Conservation (phyloP, 2,888 invertebrate species). For the Reticulitermes lucifugus region DNA sequence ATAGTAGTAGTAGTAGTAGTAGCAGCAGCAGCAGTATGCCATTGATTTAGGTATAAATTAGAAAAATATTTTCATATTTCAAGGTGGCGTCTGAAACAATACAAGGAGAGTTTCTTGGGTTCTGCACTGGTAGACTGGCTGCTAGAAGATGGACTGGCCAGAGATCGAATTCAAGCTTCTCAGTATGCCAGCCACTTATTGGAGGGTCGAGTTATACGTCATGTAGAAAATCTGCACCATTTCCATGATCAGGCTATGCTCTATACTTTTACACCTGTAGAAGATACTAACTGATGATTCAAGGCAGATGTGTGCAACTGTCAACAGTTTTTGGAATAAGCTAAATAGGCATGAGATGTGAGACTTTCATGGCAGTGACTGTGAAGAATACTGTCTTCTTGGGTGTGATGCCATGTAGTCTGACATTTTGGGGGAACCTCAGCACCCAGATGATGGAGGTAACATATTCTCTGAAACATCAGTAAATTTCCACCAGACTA, state of each 20-base stretch:
- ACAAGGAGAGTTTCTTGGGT: slow-evolving; percentile 86
- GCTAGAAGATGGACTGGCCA: slow-evolving; percentile 81
- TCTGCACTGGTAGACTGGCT: slow-evolving; percentile 89
- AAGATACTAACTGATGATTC: not conserved
- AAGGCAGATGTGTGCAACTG: not conserved
- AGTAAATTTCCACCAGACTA: too few species aligned
- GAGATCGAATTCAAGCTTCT: slow-evolving; percentile 82
- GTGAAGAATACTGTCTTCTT: too few species aligned
- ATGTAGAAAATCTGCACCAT: slow-evolving; percentile 85
- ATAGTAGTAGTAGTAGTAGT: too few species aligned
- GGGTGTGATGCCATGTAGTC: too few species aligned
- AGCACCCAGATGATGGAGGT: too few species aligned
- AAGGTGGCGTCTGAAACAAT: slow-evolving; percentile 84
- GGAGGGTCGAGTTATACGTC: slow-evolving; percentile 85
- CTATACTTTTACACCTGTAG: slow-evolving; percentile 73
- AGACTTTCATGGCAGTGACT: too few species aligned
- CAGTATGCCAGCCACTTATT: slow-evolving; percentile 86
- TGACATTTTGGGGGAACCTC: too few species aligned
- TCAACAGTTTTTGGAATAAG: too few species aligned
- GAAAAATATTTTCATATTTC: slow-evolving; percentile 54
- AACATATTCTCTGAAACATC: too few species aligned
- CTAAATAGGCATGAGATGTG: too few species aligned
- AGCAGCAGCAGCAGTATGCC: too few species aligned
- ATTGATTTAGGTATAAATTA: too few species aligned
- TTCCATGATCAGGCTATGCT: slow-evolving; percentile 84